These are phyloP conservation scores for Philereme transversata DNA, from an alignment of 2,888 invertebrate genomes.

Conservation along the genomic window DNA sequence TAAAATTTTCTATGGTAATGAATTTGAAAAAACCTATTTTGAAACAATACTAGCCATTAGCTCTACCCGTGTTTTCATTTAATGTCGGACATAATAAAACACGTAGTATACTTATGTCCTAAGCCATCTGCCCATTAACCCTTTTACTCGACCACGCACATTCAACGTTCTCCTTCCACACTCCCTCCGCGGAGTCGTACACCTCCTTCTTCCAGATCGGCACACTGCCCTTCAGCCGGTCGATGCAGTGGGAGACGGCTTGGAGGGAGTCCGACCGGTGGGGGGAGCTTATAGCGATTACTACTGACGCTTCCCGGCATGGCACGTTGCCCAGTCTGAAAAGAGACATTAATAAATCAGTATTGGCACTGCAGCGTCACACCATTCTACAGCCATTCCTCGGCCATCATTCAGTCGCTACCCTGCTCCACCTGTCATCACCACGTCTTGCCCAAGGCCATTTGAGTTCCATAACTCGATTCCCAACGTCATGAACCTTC, in stretches of 20 bases:
- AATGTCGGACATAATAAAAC: too few species aligned
- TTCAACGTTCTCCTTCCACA: conserved; percentile 93
- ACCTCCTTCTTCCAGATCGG: conserved; percentile 99
- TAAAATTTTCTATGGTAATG: too few species aligned
- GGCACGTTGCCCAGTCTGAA: conserved; percentile 91
- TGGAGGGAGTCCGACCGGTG: conserved; percentile 93
- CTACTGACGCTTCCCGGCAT: conserved; percentile 93
- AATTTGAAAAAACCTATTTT: too few species aligned
- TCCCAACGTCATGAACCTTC: too few species aligned
- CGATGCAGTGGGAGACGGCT: conserved; percentile 93
- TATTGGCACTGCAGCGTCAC: background rate
- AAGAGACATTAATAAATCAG: background rate
- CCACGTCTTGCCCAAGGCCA: too few species aligned
- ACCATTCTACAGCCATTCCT: too few species aligned
- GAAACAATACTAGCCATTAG: too few species aligned
- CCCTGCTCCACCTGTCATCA: too few species aligned
- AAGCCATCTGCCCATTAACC: conserved; percentile 35
- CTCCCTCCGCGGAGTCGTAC: conserved; percentile 85
- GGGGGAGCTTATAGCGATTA: conserved; percentile 95
- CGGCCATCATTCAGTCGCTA: too few species aligned
- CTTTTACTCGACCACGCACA: conserved; percentile 89
- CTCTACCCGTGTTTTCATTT: too few species aligned
- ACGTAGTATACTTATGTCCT: too few species aligned
- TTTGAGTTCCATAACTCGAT: too few species aligned
- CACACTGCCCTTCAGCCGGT: conserved; percentile 92